Base-by-base conservation (phyloP, 2,888 invertebrate genomes). In the Amorpha juglandis region DNA sequence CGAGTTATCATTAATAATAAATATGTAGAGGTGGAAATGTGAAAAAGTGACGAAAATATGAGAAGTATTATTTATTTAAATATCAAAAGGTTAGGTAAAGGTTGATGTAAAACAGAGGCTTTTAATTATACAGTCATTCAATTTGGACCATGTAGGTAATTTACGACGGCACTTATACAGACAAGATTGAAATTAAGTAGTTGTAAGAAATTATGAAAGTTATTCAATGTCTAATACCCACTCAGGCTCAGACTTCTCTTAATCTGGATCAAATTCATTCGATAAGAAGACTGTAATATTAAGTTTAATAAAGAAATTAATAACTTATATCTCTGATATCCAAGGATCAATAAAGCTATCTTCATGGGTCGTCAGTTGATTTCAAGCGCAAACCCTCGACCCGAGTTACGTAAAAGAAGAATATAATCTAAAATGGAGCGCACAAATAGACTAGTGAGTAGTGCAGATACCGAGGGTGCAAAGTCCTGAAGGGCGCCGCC, bases 401-500 rank as follows among this genome's bases (percentile, higher is more conserved):
- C 77, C 75, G 81, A 75, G 80, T 90, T 88, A 89, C 82, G 80
- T 86, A 84, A 86, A 84, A 82, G 81, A 78, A 74, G 81, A 78
- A 74, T 83, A 87, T 89, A 89, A 87, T 85, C 81, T 84, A 73
- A 80, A 84, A 81, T 78, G 78, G 78, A 79, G 77, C 76, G 78
- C 74, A 75, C 75, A 80, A 82, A 78, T 76, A 74, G 70, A 72
- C 73, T 72, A 73, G 71, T 72, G 72, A 72, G 74, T 72, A 72
- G 71, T 72, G 72, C 71, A 74, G 74, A 72, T 75, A 74, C 71
- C 77, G 75, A 83, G 85, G 83, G 90, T 83, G 86, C 88, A 87
- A 84, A 79, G 83, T 78, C 84, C 89, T 81, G 73, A 76, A 83
- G 88, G 87, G 85, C 84, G 82, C 76, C 77, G 86, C 80, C 77